phyloP scores from a whole-genome alignment of 1,140 invertebrate genomes.

The Saccostrea glomerata region DNA sequence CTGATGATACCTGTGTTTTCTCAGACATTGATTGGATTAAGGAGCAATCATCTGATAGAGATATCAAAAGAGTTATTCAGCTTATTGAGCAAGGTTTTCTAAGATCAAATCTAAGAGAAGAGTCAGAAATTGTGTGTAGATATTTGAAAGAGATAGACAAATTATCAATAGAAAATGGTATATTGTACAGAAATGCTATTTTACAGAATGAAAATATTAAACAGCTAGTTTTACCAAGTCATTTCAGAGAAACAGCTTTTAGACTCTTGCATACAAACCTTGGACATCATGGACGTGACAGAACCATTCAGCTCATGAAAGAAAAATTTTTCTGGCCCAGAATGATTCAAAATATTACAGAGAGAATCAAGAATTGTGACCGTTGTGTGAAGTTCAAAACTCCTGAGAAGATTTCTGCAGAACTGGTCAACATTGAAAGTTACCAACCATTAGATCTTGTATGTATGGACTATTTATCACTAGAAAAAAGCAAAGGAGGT shows the following conservation, averaged over 20 bases:
- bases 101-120: not conserved
- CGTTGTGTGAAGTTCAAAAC: conserved; percentile 7
- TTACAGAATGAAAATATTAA: not conserved
- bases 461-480: too few relatives aligned
- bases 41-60: not conserved
- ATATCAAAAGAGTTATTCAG: not conserved
- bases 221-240: not conserved
- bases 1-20: not conserved
- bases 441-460: not conserved
- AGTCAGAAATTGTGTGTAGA: not conserved
- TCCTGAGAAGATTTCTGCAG: not conserved
- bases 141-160: not conserved
- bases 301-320: not conserved
- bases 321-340: conserved; percentile 49
- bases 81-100: not conserved
- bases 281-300: conserved; percentile 44
- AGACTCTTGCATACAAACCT: conserved; percentile 2
- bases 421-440: conserved; percentile 28
- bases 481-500: too few relatives aligned
- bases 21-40: not conserved
- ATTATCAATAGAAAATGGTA: not conserved
- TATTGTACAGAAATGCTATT: conserved; percentile 8
- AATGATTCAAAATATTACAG: not conserved
- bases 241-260: not conserved
- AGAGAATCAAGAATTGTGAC: conserved; percentile 42